Percentiles rank a stretch among this genome's conserved stretches.
Evolutionary conservation across 2,888 invertebrate species (phyloP).

Genomic region (Chymomyza fuscimana): DNA sequence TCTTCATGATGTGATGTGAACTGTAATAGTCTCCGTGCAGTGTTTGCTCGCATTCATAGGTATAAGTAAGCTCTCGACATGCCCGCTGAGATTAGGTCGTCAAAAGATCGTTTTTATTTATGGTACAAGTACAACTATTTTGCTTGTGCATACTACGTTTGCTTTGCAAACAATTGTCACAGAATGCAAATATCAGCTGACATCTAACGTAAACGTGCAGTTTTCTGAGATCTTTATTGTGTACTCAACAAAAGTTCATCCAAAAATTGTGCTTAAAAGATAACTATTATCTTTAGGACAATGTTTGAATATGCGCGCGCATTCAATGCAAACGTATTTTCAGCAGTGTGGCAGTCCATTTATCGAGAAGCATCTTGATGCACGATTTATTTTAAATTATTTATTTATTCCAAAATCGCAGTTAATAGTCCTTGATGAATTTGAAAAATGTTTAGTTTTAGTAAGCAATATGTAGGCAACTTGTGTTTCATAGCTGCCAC

Average conservation of each 20-base stretch:
- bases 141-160: slow-evolving; percentile 39
- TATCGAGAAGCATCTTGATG: not conserved
- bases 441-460: too few relatives aligned
- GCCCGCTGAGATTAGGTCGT: slow-evolving; percentile 51
- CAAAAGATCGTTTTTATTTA: slow-evolving; percentile 35
- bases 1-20: slow-evolving; percentile 29
- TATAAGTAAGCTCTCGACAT: slow-evolving; percentile 4
- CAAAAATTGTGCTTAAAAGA: slow-evolving; percentile 11
- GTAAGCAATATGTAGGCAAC: too few relatives aligned
- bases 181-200: slow-evolving; percentile 27
- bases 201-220: not conserved
- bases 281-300: not conserved
- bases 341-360: not conserved
- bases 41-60: slow-evolving; percentile 31
- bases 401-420: too few relatives aligned
- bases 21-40: slow-evolving; percentile 7
- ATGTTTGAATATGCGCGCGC: slow-evolving; percentile 38
- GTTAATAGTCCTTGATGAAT: too few relatives aligned
- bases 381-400: not conserved
- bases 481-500: too few relatives aligned
- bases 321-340: not conserved
- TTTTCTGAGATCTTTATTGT: not conserved
- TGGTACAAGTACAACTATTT: slow-evolving; percentile 14
- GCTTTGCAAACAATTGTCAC: slow-evolving; percentile 35
- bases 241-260: not conserved